Evolutionary conservation across 2,888 invertebrate genomes (phyloP), one percentile per base, ranked within the genome.

Genomic region (Buathra laborator): DNA sequence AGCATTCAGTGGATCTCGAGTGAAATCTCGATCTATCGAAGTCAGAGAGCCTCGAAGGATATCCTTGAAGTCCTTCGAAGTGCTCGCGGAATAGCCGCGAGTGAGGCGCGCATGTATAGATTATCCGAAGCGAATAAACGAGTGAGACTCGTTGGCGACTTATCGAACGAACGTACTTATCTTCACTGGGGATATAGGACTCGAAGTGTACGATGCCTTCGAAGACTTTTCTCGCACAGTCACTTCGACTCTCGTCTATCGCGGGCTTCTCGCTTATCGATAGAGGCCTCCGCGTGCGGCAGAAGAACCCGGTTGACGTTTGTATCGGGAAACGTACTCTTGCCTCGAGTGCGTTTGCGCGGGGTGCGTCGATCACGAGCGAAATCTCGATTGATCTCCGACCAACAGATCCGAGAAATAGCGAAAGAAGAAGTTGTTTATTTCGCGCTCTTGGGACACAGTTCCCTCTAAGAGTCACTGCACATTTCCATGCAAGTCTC

Each of bases 1-100:
- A 71, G 75, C 56, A 67, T 56, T 24, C 43, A 32, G 48, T 44
- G 43, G 51, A 82, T 77, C 71, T 77, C 66, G 71, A 67, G 66
- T 77, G 66, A 59, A 78, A 82, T 83, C 72, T 67, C 82, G 37
- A 68, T 81, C 76, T 71, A 70, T 77, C 67, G 51, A 70, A 76
- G 76, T 77, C 81, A 16, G 76, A 62, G 76, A 75, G 71, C 66
- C 71, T 77, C 64, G 19, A 56, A 82, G 76, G 66, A 82, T 76
- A 82, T 76, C 66, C 82, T 71, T 24, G 29, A 56, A 37, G 53
- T 66, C 67, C 44, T 67, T 46, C 53, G 32, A 29, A 68, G 56
- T 64, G 81, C 71, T 74, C 75, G 43, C 14, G 12, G n/a, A 5
- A 64, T 12, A 10, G 59, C 62, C 46, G 75, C 10, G 19, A 56